Evolutionary conservation across 1,140 invertebrate species (phyloP).

Genomic region (Solenopsis invicta): DNA sequence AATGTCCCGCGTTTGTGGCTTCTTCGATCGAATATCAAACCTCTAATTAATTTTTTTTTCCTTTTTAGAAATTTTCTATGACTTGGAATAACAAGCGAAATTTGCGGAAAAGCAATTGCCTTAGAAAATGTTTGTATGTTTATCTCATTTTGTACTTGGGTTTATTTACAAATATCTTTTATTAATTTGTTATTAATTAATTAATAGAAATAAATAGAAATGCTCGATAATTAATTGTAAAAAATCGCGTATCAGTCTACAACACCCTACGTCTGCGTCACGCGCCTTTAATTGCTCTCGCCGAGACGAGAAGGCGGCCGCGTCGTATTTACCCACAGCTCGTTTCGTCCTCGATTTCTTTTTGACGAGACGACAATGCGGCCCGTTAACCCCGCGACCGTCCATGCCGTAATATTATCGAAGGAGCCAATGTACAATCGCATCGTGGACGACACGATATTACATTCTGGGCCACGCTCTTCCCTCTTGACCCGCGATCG

Average conservation of each 20-base stretch:
- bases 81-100: background rate
- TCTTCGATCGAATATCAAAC: background rate
- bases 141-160: no score
- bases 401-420: conserved; percentile 76
- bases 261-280: conserved; percentile 50
- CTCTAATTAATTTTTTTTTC: background rate
- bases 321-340: conserved; percentile 76
- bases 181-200: conserved; percentile 8
- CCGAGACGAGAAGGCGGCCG: conserved; percentile 65
- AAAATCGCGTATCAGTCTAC: background rate
- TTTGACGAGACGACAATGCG: conserved; percentile 76
- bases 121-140: background rate
- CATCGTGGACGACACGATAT: conserved; percentile 72
- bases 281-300: conserved; percentile 67
- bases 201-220: background rate
- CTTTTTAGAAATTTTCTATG: background rate
- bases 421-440: conserved; percentile 76
- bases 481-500: conserved; percentile 74
- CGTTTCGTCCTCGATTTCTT: conserved; percentile 78
- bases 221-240: background rate
- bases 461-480: conserved; percentile 74
- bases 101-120: background rate
- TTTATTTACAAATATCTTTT: background rate
- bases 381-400: conserved; percentile 76
- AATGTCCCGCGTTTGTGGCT: conserved; percentile 49